Evolutionary conservation across 2,797 vertebrate species (phyloP).

Genomic region (Columba guinea): DNA sequence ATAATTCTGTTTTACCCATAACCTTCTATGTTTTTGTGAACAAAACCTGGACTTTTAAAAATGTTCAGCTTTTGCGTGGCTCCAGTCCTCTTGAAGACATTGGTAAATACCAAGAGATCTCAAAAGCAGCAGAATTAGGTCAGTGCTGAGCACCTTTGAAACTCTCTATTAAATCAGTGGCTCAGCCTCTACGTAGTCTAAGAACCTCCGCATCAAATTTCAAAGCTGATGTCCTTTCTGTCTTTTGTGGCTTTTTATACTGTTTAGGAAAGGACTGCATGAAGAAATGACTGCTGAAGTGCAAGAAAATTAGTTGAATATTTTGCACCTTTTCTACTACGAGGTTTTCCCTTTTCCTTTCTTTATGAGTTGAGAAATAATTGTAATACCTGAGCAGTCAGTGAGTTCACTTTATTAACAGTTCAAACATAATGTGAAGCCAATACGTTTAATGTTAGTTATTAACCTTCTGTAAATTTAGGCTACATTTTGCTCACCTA

Average conservation of each 20-base stretch:
- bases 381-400: constrained; percentile 31
- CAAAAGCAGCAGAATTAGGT: constrained; percentile 6
- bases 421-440: constrained; percentile 52
- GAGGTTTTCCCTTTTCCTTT: not conserved
- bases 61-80: not conserved
- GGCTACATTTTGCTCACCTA: constrained; percentile 60
- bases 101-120: not conserved
- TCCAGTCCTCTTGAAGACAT: not conserved
- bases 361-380: constrained; percentile 22
- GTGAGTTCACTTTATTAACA: constrained; percentile 59
- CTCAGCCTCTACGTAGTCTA: not conserved
- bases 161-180: not conserved
- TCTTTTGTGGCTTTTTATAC: not conserved
- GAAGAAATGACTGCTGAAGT: not conserved
- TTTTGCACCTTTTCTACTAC: not conserved
- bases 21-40: not conserved
- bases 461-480: constrained; percentile 60
- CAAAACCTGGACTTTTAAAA: not conserved
- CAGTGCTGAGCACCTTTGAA: not conserved
- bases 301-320: not conserved
- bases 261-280: not conserved
- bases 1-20: not conserved
- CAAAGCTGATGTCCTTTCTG: not conserved
- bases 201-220: not conserved
- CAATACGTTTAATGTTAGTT: constrained; percentile 58